A percentile compares a stretch with the other conserved stretches of the same genome.
These are phyloP conservation scores for Hexactinellida sp. DNA, from an alignment of 37 sponge, comb jelly and placozoan species.

Conservation along the genomic window DNA sequence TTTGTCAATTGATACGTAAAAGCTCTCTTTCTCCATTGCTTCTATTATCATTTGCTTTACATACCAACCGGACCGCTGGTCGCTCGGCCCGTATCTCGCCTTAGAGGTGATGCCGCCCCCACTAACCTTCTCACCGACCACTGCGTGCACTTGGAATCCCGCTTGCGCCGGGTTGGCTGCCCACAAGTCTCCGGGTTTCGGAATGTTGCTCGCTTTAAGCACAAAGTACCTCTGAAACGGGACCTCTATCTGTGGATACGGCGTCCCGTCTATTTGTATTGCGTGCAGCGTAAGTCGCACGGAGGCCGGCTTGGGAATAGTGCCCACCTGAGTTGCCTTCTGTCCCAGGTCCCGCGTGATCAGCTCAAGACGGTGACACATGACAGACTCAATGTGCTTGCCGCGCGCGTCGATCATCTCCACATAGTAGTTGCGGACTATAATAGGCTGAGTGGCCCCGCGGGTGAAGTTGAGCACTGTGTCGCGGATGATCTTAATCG, in stretches of 20 bases:
- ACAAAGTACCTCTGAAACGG: neutral
- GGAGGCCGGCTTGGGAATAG: neutral
- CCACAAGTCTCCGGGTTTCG: neutral
- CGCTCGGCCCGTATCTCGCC: neutral
- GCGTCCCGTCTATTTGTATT: neutral
- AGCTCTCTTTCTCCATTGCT: conserved; percentile 1
- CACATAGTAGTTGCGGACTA: neutral
- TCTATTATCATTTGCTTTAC: neutral
- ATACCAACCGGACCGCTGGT: conserved; percentile 3
- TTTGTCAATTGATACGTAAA: neutral
- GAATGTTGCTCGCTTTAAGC: neutral
- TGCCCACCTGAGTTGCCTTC: neutral
- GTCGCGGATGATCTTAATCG: neutral
- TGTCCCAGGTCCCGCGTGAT: neutral
- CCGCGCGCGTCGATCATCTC: neutral
- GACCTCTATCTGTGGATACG: neutral
- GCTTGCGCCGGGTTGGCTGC: neutral
- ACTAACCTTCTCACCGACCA: neutral
- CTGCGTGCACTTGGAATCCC: neutral
- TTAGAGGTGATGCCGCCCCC: neutral
- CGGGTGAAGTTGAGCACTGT: neutral
- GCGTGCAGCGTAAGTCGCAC: neutral
- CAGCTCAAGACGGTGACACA: neutral
- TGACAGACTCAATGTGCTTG: neutral
- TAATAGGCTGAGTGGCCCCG: neutral